Conservation (phyloP, 1,140 invertebrate species). For the Ips nitidus region DNA sequence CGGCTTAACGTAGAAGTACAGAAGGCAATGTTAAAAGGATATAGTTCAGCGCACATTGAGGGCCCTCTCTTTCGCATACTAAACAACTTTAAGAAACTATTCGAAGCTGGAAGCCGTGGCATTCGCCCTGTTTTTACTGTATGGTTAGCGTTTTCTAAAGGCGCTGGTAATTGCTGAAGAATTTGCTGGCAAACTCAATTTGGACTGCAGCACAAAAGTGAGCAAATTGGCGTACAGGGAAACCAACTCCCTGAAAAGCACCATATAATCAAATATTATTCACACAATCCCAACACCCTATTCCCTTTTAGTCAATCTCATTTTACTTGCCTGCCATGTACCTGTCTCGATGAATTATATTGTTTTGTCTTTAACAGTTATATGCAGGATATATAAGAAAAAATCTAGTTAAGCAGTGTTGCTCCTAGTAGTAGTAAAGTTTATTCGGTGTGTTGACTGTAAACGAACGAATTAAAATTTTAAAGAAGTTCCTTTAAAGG, state of each 20-base stretch:
- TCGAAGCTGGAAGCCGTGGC: slow-evolving; percentile 5
- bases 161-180: slow-evolving; percentile 35
- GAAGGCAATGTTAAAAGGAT: slow-evolving; percentile 29
- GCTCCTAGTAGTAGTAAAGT: not conserved
- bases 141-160: slow-evolving; percentile 34
- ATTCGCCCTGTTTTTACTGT: slow-evolving; percentile 24
- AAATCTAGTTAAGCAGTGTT: too few relatives aligned
- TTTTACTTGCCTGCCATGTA: too few relatives aligned
- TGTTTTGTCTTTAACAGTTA: too few relatives aligned
- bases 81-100: slow-evolving; percentile 36
- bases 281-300: too few relatives aligned
- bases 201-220: slow-evolving; percentile 34
- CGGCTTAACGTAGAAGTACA: slow-evolving; percentile 32
- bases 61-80: slow-evolving; percentile 26
- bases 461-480: slow-evolving; percentile 30
- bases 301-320: too few relatives aligned
- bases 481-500: slow-evolving; percentile 25
- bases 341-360: too few relatives aligned
- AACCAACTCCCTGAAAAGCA: not conserved
- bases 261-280: too few relatives aligned
- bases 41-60: slow-evolving; percentile 26
- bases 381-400: too few relatives aligned
- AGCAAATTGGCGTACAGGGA: slow-evolving; percentile 25
- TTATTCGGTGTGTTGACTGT: slow-evolving; percentile 30
- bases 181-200: slow-evolving; percentile 36